Base-by-base conservation (phyloP, 2,113 vertebrate genomes). In the Lathamus discolor region DNA sequence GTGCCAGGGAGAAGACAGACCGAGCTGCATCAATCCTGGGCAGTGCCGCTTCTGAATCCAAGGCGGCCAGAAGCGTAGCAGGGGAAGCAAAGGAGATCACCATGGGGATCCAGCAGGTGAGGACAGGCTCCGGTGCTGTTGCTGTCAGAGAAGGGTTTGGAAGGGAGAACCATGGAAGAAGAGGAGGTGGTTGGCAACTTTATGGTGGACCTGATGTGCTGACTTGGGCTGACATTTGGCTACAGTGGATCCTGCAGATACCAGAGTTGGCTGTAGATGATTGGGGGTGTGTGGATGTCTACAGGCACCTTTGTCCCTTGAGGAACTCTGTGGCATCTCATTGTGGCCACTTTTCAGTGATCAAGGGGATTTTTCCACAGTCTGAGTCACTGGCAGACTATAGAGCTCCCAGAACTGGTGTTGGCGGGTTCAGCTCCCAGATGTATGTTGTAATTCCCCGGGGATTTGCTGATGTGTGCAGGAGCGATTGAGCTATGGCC, bases 31-130 rank as follows among this genome's bases (percentile, higher is more conserved):
- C 27, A 0, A 66, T 97, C 51, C 91, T 99, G 89, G 97, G 82
- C 46, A 95, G 85, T 0, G 97, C 98, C 1, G 28, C 97, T 7
- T 59, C 93, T 0, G 88, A 98, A 7, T 97, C 98, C 80, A 90
- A 91, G 39, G 24, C 64, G 1, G 98, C 98, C 7, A 92, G 92
- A 89, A 95, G 22, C 0, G 44, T 57, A 1, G 97, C 98, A 1
- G 51, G 33, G 7, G 72, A 88, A 55, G 98, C 98, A 2, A 97
- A 97, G 69, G 88, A 72, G 27, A 97, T 98, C 74, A 78, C 97
- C 11, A n/a, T 22, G 3, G 55, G 80, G 17, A 97, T 99, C 80
- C 98, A 99, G 48, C 92, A 98, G 99, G 99, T 99, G 86, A 85
- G 83, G 84, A 17, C 55, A 70, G 28, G 11, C 18, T 3, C 8